Conservation (phyloP, 2,113 vertebrate species). For the Cercopithecus mona region DNA sequence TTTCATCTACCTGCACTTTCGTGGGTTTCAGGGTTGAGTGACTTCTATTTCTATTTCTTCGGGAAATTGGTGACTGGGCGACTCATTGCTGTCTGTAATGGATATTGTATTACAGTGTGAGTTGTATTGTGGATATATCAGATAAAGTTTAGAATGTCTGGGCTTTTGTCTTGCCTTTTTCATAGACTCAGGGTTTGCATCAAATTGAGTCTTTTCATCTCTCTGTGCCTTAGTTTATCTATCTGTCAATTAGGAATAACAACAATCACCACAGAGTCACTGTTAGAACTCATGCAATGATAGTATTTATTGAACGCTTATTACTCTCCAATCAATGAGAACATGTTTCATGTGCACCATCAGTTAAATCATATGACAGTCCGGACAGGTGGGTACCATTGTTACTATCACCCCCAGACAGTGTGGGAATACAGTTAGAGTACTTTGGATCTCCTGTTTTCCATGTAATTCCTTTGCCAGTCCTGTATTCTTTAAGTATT, state of each 20-base stretch:
- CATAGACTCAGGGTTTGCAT: not conserved
- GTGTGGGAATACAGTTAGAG: too few species aligned
- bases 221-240: not conserved
- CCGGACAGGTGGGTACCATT: not conserved
- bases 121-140: not conserved
- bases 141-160: not conserved
- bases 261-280: rapidly evolving
- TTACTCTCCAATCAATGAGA: not conserved
- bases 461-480: not conserved
- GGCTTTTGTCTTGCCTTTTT: constrained; percentile 1
- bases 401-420: rapidly evolving
- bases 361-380: rapidly evolving
- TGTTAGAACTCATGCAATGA: rapidly evolving
- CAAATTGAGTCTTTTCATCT: not conserved
- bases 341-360: rapidly evolving
- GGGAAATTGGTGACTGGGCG: constrained; percentile 54
- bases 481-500: not conserved
- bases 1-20: not conserved
- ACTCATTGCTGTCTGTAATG: constrained; percentile 36
- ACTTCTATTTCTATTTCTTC: constrained; percentile 59
- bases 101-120: not conserved
- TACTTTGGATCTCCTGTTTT: not conserved
- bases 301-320: rapidly evolving
- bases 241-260: not conserved
- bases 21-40: constrained; percentile 32